Evolutionary conservation across 1,140 invertebrate genomes (phyloP), one percentile per base, ranked within the genome.

Genomic region (Tyrophagus putrescentiae): DNA sequence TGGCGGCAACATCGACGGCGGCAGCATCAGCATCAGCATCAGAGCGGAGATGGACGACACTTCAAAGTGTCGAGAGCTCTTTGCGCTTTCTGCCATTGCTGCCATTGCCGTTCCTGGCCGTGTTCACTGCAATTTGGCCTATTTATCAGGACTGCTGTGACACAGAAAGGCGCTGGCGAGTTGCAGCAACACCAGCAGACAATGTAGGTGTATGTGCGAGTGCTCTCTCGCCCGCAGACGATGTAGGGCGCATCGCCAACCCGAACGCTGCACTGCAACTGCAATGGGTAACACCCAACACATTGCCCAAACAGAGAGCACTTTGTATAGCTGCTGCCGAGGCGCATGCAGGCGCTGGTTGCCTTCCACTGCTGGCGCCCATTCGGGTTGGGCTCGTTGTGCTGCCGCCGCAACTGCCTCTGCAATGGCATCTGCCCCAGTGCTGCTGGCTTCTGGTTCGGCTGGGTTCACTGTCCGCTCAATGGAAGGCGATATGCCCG

Each of bases 111-210:
- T n/a, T n/a, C n/a, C n/a, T n/a, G n/a, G n/a, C n/a, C n/a, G n/a
- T n/a, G n/a, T n/a, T n/a, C n/a, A n/a, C 13, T 39, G 36, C 36
- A 39, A 39, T 39, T 39, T 48, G 45, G 45, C 45, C 45, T 48
- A 48, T 6, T 48, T 48, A 48, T 7, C 31, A 25, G 45, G 13
- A 21, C 36, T 39, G 13, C 21, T 21, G 7, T 48, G 45, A 18
- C 7, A 48, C 7, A 48, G 13, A 48, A 48, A 48, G 31, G 18
- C 6, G n/a, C n/a, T n/a, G 45, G 31, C 36, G 31, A 48, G 21
- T 48, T 29, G 45, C 45, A 13, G 31, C 18, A 48, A 29, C 31
- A n/a, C 21, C 45, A 48, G 21, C 45, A 48, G 45, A 48, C 45
- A 48, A 48, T 48, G 45, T 48, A 48, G 45, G 7, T 18, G 45